A percentile compares a stretch with the other conserved stretches of the same genome.
These are phyloP conservation scores for Spodoptera littoralis DNA, from an alignment of 2,888 invertebrate species.

Conservation along the genomic window DNA sequence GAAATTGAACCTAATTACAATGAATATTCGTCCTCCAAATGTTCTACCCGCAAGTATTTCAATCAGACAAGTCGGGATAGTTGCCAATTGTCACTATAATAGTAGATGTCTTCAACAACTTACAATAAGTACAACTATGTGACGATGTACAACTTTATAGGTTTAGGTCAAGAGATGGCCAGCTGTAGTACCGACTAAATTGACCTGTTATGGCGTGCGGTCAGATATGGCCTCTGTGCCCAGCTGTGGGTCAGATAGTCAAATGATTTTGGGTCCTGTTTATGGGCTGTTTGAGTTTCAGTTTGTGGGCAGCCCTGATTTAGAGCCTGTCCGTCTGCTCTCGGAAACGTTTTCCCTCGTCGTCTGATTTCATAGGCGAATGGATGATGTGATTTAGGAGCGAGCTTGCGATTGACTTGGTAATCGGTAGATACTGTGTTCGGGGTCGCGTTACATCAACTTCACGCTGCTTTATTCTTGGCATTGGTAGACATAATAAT, in stretches of 20 bases:
- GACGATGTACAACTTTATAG: slow-evolving; percentile 20
- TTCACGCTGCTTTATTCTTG: no score
- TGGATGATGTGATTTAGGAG: not conserved
- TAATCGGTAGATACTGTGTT: no score
- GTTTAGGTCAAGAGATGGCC: slow-evolving; percentile 30
- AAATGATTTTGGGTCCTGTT: slow-evolving; percentile 37
- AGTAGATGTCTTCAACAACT: slow-evolving; percentile 12
- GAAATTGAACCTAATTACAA: no score
- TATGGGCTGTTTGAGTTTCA: slow-evolving; percentile 22
- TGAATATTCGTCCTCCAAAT: not conserved
- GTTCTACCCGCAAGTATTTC: slow-evolving; percentile 20
- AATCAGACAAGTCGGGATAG: slow-evolving; percentile 26
- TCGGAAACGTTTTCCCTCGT: not conserved
- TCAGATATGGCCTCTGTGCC: slow-evolving; percentile 18
- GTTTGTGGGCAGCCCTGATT: slow-evolving; percentile 17
- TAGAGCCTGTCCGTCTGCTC: slow-evolving; percentile 2
- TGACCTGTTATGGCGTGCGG: slow-evolving; percentile 29
- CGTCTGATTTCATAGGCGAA: not conserved
- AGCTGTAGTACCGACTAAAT: slow-evolving; percentile 26
- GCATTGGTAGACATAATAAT: no score
- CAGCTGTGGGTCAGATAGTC: slow-evolving; percentile 19
- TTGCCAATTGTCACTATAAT: slow-evolving; percentile 6
- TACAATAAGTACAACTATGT: slow-evolving; percentile 20
- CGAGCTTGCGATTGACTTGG: no score
- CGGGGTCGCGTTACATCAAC: no score